Percentiles rank a stretch among this genome's conserved stretches.
Evolutionary conservation across 2,888 invertebrate genomes (phyloP).

Genomic region (Lissocephala sabroskyi): DNA sequence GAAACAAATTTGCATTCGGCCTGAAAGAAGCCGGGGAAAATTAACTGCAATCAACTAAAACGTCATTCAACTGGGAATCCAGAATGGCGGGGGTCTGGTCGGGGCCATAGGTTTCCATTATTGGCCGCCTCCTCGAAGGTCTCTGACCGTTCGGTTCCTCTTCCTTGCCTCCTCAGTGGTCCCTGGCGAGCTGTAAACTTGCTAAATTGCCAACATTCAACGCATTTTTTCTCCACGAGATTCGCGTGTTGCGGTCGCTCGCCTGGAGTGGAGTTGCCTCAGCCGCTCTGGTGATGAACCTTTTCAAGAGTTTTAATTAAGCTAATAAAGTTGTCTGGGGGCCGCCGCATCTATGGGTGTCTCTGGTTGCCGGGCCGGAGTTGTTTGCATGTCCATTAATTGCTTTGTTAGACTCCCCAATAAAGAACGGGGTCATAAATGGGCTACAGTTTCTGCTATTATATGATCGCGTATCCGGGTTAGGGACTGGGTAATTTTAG

Average conservation of each 20-base stretch:
- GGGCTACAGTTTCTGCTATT: constrained; percentile 14
- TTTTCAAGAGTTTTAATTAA: constrained; percentile 61
- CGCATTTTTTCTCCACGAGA: constrained; percentile 36
- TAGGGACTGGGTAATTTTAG: too few relatives aligned
- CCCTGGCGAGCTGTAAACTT: constrained; percentile 51
- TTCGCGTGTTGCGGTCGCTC: neutral
- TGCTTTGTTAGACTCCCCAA: constrained; percentile 56
- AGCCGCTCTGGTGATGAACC: constrained; percentile 47
- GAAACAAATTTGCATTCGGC: constrained; percentile 58
- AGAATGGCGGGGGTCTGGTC: neutral
- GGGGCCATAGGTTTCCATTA: constrained; percentile 32
- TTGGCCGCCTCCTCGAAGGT: constrained; percentile 29
- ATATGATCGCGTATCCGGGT: neutral
- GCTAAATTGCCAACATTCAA: constrained; percentile 63
- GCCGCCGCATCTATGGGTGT: constrained; percentile 3
- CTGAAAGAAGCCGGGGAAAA: constrained; percentile 38
- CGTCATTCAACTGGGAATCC: constrained; percentile 43
- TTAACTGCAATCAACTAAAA: constrained; percentile 67
- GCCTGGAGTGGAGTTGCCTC: constrained; percentile 1
- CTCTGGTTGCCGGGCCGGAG: constrained; percentile 12
- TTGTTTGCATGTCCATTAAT: constrained; percentile 48
- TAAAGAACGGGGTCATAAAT: constrained; percentile 41
- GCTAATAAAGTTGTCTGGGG: constrained; percentile 53
- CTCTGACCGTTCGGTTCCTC: too few relatives aligned
- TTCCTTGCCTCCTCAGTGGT: too few relatives aligned